Evolutionary conservation across 2,888 invertebrate species (phyloP).

Genomic region (Uropetala carovei): DNA sequence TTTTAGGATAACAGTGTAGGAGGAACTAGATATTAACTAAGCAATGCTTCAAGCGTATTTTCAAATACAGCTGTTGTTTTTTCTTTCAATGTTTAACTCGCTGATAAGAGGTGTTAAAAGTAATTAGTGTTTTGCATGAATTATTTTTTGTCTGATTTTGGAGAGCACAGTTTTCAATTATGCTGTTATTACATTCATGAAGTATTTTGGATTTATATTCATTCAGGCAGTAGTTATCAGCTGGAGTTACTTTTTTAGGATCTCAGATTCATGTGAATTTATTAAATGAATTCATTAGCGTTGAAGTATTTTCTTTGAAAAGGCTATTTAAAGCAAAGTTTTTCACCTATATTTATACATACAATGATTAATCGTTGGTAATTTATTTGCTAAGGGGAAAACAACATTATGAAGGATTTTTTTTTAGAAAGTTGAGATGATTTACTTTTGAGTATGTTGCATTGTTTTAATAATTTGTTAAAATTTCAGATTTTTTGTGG

Average conservation of each 20-base stretch:
- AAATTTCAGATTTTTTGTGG: slow-evolving; percentile 27
- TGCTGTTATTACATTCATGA: background rate
- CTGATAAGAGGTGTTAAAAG: background rate
- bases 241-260: background rate
- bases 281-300: background rate
- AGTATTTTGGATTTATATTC: background rate
- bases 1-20: too few relatives aligned
- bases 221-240: background rate
- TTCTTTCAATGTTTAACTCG: too few relatives aligned
- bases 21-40: too few relatives aligned
- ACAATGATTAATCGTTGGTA: background rate
- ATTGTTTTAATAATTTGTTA: slow-evolving; percentile 27
- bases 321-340: background rate
- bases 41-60: too few relatives aligned
- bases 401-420: slow-evolving; percentile 8
- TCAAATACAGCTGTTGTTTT: too few relatives aligned
- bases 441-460: slow-evolving; percentile 11
- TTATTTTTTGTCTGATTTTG: background rate
- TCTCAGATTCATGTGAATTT: background rate
- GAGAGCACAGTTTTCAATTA: background rate
- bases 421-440: slow-evolving; percentile 4
- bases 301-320: background rate
- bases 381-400: background rate
- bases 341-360: background rate
- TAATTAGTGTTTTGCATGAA: background rate